phyloP scores from a whole-genome alignment of 2,797 vertebrate species.

The Sphenodon punctatus region DNA sequence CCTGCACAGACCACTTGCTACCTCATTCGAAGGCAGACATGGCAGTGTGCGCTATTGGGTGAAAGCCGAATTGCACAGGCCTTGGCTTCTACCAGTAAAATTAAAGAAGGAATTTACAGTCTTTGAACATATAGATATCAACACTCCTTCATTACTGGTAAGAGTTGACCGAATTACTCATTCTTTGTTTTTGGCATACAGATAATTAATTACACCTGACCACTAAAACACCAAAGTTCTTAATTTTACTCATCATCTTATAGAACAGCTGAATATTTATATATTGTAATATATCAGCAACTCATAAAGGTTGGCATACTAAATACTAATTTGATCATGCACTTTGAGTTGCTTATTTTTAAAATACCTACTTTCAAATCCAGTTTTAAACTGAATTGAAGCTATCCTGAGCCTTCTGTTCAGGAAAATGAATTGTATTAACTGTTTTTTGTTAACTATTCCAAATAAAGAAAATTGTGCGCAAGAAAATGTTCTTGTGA shows the following conservation, averaged over 20 bases:
- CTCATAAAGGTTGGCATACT: background rate
- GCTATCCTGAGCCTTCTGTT: slow-evolving; percentile 1
- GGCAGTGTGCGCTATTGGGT: slow-evolving; percentile 98
- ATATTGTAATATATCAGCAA: slow-evolving; percentile 15
- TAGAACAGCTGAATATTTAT: slow-evolving; percentile 10
- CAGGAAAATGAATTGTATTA: background rate
- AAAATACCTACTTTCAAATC: background rate
- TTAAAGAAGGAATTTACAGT: slow-evolving; percentile 99
- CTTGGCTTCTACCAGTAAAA: slow-evolving; percentile 95
- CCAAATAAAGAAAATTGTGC: slow-evolving; percentile 18
- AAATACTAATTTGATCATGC: slow-evolving; percentile 5
- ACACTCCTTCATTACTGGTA: slow-evolving; percentile 97
- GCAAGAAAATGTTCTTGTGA: slow-evolving; percentile 17
- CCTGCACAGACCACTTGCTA: slow-evolving; percentile 94
- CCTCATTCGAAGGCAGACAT: slow-evolving; percentile 98
- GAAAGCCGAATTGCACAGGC: slow-evolving; percentile 94
- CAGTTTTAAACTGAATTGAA: background rate
- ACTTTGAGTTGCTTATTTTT: slow-evolving; percentile 28
- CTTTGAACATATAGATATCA: slow-evolving; percentile 99
- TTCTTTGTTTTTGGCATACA: slow-evolving; percentile 63
- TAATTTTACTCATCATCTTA: slow-evolving; percentile 32
- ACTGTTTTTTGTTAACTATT: background rate
- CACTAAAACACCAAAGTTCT: slow-evolving; percentile 28
- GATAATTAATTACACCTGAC: slow-evolving; percentile 47
- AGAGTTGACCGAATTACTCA: slow-evolving; percentile 72